Percentiles rank a stretch among this genome's conserved stretches.
Evolutionary conservation across 1,140 invertebrate species (phyloP).

Genomic region (Samia ricini): DNA sequence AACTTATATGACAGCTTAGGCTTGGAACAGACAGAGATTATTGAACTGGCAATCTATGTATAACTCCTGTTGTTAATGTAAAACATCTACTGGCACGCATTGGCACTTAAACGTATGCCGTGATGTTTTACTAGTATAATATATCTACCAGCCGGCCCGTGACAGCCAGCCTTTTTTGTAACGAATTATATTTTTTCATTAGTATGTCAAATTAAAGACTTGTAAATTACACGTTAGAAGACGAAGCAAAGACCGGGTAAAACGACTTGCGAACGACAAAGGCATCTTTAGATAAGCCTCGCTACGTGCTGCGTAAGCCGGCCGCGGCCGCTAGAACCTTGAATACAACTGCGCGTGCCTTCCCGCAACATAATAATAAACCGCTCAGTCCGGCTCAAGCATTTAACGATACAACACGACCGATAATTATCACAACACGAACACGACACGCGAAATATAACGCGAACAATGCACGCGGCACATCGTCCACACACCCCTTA

Average conservation of each 20-base stretch:
- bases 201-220: neutral
- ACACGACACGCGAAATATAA: conserved; percentile 9
- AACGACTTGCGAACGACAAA: conserved; percentile 57
- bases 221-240: neutral
- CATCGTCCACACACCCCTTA: conserved; percentile 2
- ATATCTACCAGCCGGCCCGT: too few relatives aligned
- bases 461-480: neutral
- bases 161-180: too few relatives aligned
- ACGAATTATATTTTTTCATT: too few relatives aligned
- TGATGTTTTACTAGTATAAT: too few relatives aligned
- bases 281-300: conserved; percentile 63
- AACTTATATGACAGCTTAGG: too few relatives aligned
- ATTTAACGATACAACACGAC: conserved; percentile 64
- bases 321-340: conserved; percentile 63
- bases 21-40: too few relatives aligned
- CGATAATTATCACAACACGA: conserved; percentile 30
- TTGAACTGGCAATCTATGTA: too few relatives aligned
- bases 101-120: too few relatives aligned
- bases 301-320: conserved; percentile 49
- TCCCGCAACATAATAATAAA: conserved; percentile 70
- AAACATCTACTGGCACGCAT: too few relatives aligned
- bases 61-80: too few relatives aligned
- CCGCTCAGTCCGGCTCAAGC: conserved; percentile 64
- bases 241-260: neutral
- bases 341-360: conserved; percentile 61